Base-by-base conservation (phyloP, 2,888 invertebrate genomes). In the Oligia fasciuncula region DNA sequence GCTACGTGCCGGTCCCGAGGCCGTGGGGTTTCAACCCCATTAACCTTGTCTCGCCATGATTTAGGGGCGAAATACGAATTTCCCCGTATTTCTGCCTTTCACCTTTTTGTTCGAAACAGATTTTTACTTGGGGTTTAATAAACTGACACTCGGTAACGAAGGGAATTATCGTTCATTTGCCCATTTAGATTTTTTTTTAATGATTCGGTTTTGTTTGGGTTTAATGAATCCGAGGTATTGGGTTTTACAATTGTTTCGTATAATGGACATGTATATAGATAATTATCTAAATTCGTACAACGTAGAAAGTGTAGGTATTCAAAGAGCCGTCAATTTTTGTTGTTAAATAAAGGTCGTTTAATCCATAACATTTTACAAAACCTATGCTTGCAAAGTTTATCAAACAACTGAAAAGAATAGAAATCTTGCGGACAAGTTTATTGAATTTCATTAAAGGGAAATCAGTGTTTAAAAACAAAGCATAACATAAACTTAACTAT, bases 31-130 rank as follows among this genome's bases (percentile, higher is more conserved):
- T 93, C 94, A 93, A 94, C 94, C 95, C 96, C 96, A 96, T 96
- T 96, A 96, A 96, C 95, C 95, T 95, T 95, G 96, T 95, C 95
- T 93, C 91, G 93, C 93, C 92, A 95, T 96, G 96, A 96, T 96
- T 96, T 96, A 96, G 93, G 93, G 91, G 91, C 90, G 92, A 93
- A 95, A 95, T 95, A 94, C 94, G 93, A 93, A 94, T 94, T 95
- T 94, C 91, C 93, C 92, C 91, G 91, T 93, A 93, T 94, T 93
- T 92, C 88, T 92, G 90, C 91, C 89, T 91, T 93, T 91, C 91
- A 92, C 93, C 92, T 91, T 94, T 94, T 93, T 93, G 92, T 92
- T 91, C 85, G 85, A 89, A 93, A 93, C 94, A 94, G 94, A 95
- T 95, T 95, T 95, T 93, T 93, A 91, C 91, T 91, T 91, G 89